phyloP scores from a whole-genome alignment of 2,113 vertebrate species.

The Myxocyprinus asiaticus region DNA sequence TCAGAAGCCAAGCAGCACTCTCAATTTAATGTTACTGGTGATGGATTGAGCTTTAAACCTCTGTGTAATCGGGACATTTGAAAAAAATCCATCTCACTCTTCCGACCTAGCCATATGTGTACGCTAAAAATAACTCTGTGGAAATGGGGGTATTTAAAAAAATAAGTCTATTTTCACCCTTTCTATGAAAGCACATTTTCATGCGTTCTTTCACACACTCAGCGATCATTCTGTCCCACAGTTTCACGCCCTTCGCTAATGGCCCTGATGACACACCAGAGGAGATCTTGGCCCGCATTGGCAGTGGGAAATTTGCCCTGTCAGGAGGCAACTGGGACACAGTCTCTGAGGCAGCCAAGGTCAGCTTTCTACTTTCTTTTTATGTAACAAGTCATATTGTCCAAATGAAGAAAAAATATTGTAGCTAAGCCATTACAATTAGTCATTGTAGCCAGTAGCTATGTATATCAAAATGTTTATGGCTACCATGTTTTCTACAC shows the following conservation, averaged over 20 bases:
- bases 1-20: slow-evolving; percentile 32
- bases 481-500: too few relatives aligned
- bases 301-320: slow-evolving; percentile 86
- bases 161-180: background rate
- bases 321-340: slow-evolving; percentile 94
- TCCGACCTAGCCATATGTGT: slow-evolving; percentile 27
- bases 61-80: slow-evolving; percentile 48
- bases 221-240: slow-evolving; percentile 54
- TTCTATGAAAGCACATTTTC: background rate
- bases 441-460: too few relatives aligned
- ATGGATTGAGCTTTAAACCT: slow-evolving; percentile 52
- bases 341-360: slow-evolving; percentile 90
- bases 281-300: slow-evolving; percentile 91
- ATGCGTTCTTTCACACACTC: slow-evolving; percentile 15
- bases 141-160: slow-evolving; percentile 22
- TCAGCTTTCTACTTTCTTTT: slow-evolving; percentile 54
- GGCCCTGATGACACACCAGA: slow-evolving; percentile 89
- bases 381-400: too few relatives aligned
- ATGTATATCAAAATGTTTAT: too few relatives aligned
- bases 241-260: slow-evolving; percentile 94
- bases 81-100: slow-evolving; percentile 15
- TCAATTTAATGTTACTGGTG: slow-evolving; percentile 42
- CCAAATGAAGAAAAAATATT: too few relatives aligned
- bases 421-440: too few relatives aligned
- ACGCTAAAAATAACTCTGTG: slow-evolving; percentile 42